A percentile compares a stretch with the other conserved stretches of the same genome.
Conservation (phyloP, 1,140 invertebrate genomes). For the Bombus breviceps region DNA sequence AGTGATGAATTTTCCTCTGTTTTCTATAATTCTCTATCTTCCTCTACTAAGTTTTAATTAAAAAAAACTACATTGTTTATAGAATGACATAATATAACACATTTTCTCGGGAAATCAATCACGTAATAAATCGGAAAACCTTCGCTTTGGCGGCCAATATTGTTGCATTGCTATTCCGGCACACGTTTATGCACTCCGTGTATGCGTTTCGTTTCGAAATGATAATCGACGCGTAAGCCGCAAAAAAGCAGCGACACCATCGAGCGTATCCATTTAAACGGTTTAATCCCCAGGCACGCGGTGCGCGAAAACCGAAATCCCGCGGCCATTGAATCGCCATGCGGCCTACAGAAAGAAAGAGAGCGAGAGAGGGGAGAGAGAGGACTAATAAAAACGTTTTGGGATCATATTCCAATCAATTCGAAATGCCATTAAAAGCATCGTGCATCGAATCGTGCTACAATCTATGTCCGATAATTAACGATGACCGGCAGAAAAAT, state of each 20-base stretch:
- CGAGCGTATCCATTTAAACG: conserved; percentile 4
- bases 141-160: neutral
- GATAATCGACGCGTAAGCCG: conserved; percentile 14
- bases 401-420: conserved; percentile 25
- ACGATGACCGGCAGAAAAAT: conserved; percentile 27
- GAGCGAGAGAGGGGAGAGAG: too few relatives aligned
- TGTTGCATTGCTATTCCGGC: too few relatives aligned
- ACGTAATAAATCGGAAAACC: neutral
- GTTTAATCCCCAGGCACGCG: neutral
- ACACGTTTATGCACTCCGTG: too few relatives aligned
- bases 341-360: neutral
- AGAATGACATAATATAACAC: neutral
- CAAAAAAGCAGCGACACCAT: conserved; percentile 5
- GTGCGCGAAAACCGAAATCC: neutral
- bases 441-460: neutral
- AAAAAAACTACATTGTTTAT: too few relatives aligned
- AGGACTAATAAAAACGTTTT: conserved; percentile 15
- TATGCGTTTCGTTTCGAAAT: conserved; percentile 1
- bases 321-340: neutral
- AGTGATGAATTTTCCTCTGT: too few relatives aligned
- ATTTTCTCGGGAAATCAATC: neutral
- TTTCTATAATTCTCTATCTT: too few relatives aligned
- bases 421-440: neutral
- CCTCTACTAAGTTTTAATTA: too few relatives aligned
- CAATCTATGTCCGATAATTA: conserved; percentile 16